phyloP scores from a whole-genome alignment of 2,797 vertebrate genomes.

The Bufotes viridis region DNA sequence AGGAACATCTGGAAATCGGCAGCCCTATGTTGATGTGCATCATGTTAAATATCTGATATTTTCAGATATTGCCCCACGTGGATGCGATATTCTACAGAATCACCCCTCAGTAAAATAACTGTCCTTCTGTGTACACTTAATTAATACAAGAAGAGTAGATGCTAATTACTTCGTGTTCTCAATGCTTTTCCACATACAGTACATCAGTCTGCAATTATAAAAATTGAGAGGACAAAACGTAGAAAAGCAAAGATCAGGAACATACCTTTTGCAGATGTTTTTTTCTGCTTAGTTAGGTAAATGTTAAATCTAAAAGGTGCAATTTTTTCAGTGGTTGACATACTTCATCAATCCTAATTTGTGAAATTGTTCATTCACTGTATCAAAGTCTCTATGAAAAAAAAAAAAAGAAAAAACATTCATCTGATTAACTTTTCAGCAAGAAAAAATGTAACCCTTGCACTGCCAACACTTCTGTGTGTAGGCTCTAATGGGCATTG shows the following conservation, averaged over 20 bases:
- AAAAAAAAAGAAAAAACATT: conserved; percentile 60
- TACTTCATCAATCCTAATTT: conserved; percentile 64
- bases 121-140: not conserved
- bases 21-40: not conserved
- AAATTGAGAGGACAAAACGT: conserved; percentile 41
- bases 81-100: not conserved
- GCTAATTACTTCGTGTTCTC: conserved; percentile 30
- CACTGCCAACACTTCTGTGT: not conserved
- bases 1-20: not conserved
- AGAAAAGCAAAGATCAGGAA: conserved; percentile 39
- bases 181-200: conserved; percentile 8
- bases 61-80: not conserved
- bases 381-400: conserved; percentile 54
- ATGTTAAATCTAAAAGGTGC: conserved; percentile 63
- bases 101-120: not conserved
- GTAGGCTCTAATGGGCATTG: not conserved
- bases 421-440: conserved; percentile 63
- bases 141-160: conserved; percentile 2
- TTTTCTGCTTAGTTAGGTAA: conserved; percentile 63
- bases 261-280: conserved; percentile 64
- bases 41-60: not conserved
- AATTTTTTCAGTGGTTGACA: conserved; percentile 64
- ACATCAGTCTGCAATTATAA: conserved; percentile 52
- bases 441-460: conserved; percentile 43
- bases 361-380: conserved; percentile 63